phyloP scores from a whole-genome alignment of 2,888 invertebrate genomes.

The Halictus ligatus region DNA sequence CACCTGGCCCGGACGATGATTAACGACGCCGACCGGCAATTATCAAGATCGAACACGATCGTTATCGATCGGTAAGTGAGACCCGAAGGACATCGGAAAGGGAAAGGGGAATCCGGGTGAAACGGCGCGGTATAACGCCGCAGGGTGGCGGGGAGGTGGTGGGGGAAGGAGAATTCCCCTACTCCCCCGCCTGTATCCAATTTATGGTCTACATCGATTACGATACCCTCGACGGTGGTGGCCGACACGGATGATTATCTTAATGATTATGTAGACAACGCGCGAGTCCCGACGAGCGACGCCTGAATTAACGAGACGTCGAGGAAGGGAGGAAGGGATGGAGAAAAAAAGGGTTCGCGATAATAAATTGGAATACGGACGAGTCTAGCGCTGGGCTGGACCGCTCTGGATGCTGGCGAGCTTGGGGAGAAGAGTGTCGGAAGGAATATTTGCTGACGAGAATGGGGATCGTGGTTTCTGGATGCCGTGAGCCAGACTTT shows the following conservation, averaged over 20 bases:
- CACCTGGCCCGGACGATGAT: constrained; percentile 36
- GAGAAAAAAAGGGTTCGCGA: constrained; percentile 18
- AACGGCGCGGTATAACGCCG: constrained; percentile 19
- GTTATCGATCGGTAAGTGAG: constrained; percentile 60
- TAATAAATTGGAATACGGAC: constrained; percentile 25
- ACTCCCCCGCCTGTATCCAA: constrained; percentile 56
- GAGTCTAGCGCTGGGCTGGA: constrained; percentile 6
- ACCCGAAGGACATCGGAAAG: constrained; percentile 46
- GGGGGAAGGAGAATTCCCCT: not conserved
- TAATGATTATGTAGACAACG: constrained; percentile 70
- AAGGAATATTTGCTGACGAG: constrained; percentile 11
- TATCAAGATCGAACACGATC: constrained; percentile 61
- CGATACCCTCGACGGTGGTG: constrained; percentile 47
- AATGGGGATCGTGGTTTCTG: not conserved
- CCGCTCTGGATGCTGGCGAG: not conserved
- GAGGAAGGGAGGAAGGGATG: not conserved
- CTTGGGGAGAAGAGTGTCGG: not conserved
- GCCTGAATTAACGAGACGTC: constrained; percentile 54
- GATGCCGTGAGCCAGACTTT: not conserved
- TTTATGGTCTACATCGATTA: constrained; percentile 71
- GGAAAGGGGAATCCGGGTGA: constrained; percentile 23
- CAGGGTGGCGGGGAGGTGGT: not conserved
- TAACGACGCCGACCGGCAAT: constrained; percentile 41
- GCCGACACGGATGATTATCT: constrained; percentile 69
- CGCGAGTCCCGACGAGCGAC: constrained; percentile 35